A percentile compares a stretch with the other conserved stretches of the same genome.
phyloP scores from a whole-genome alignment of 2,113 vertebrate genomes.

The Syngnathus typhle region DNA sequence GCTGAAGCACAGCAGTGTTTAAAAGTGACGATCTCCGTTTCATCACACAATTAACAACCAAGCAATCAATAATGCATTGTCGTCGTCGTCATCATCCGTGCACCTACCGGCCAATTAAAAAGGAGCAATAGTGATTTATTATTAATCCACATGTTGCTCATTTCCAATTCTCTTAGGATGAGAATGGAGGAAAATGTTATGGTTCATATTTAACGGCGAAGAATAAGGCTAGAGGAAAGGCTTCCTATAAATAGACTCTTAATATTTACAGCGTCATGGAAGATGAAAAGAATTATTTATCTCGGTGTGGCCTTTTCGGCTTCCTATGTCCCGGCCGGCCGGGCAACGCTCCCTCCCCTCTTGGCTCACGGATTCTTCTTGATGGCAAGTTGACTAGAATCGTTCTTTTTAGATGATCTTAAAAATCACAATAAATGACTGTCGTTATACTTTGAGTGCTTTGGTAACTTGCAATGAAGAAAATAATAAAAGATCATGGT shows the following conservation, averaged over 20 bases:
- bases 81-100: not conserved
- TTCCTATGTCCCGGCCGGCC: slow-evolving; percentile 37
- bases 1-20: not conserved
- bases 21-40: not conserved
- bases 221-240: slow-evolving; percentile 38
- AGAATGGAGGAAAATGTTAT: slow-evolving; percentile 1
- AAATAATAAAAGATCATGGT: not conserved
- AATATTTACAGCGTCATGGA: slow-evolving; percentile 31
- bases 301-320: slow-evolving; percentile 44
- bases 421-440: not conserved
- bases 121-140: slow-evolving; percentile 28
- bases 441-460: too few relatives aligned
- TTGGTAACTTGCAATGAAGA: not conserved
- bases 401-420: slow-evolving; percentile 38
- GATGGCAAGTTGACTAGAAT: slow-evolving; percentile 40
- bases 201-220: slow-evolving; percentile 23
- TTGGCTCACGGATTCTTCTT: slow-evolving; percentile 32
- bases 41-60: not conserved
- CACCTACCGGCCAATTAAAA: slow-evolving; percentile 18
- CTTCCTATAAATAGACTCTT: slow-evolving; percentile 33
- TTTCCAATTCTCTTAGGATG: slow-evolving; percentile 24
- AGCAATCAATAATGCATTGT: slow-evolving; percentile 3
- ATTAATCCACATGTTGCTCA: slow-evolving; percentile 40
- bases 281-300: slow-evolving; percentile 68
- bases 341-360: slow-evolving; percentile 22